Percentiles rank a stretch among this genome's conserved stretches.
Conservation (phyloP, 2,888 invertebrate genomes). For the Aelia acuminata region DNA sequence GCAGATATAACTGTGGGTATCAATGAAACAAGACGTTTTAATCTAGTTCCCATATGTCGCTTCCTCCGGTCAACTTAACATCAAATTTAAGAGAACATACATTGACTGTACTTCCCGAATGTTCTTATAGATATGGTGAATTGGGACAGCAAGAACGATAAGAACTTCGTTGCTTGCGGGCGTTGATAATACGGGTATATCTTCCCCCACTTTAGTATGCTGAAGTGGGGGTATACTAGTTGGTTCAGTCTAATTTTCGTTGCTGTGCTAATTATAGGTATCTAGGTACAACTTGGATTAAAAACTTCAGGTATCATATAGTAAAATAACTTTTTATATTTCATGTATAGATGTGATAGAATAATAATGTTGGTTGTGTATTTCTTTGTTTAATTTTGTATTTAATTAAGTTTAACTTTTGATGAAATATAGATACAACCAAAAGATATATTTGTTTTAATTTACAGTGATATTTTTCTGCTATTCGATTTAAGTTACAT, state of each 20-base stretch:
- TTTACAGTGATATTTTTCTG: no score
- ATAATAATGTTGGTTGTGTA: not conserved
- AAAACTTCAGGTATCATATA: not conserved
- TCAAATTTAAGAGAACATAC: not conserved
- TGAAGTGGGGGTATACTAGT: not conserved
- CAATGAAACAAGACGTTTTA: not conserved
- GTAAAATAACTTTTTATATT: not conserved
- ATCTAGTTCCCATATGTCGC: no score
- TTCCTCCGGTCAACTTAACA: not conserved
- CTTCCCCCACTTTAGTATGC: not conserved
- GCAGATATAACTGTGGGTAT: no score
- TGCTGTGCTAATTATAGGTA: not conserved
- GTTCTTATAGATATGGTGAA: not conserved
- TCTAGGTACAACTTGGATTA: not conserved
- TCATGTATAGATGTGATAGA: not conserved
- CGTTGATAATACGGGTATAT: constrained; percentile 27
- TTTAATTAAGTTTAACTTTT: no score
- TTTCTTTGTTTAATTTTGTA: not conserved
- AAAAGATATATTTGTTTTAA: no score
- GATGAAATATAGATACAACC: no score
- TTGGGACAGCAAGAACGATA: not conserved
- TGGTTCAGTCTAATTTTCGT: not conserved
- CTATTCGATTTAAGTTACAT: no score
- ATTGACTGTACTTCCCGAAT: not conserved
- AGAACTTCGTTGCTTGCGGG: not conserved